These are phyloP conservation scores for Spea multiplicata DNA, from an alignment of 2,113 vertebrate genomes.

Conservation along the genomic window DNA sequence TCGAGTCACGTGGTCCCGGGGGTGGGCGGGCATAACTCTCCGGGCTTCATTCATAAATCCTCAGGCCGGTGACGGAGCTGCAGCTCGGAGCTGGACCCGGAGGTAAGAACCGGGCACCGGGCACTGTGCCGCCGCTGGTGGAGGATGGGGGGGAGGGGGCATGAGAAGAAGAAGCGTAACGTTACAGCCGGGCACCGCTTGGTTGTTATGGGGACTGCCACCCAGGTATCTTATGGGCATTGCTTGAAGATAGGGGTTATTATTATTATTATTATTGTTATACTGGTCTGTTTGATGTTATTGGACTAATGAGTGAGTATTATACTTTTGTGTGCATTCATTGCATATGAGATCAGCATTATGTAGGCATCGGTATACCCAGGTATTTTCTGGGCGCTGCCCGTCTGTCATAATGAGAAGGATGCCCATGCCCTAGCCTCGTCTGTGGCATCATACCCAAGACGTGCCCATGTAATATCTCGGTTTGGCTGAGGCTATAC, in stretches of 20 bases:
- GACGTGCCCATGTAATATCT: background rate
- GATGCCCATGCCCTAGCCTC: background rate
- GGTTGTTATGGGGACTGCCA: background rate
- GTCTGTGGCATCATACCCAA: background rate
- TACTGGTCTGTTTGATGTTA: too few relatives aligned
- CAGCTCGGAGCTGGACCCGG: conserved; percentile 24
- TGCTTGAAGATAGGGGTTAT: too few relatives aligned
- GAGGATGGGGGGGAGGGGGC: background rate
- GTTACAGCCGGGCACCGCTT: background rate
- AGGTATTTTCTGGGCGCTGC: background rate
- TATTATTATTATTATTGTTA: too few relatives aligned
- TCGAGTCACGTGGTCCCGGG: conserved; percentile 44
- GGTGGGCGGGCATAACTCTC: conserved; percentile 46
- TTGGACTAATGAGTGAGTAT: too few relatives aligned
- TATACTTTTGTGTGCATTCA: too few relatives aligned
- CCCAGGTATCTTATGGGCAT: conserved; percentile 7
- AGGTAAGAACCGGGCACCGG: conserved; percentile 16
- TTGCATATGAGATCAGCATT: background rate
- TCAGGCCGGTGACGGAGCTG: conserved; percentile 46
- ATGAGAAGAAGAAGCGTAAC: background rate
- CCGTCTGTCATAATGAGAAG: background rate
- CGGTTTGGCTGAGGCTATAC: too few relatives aligned
- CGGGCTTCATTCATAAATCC: conserved; percentile 58
- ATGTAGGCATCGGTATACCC: background rate
- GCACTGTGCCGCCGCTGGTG: background rate